Percentiles rank a stretch among this genome's conserved stretches.
Evolutionary conservation across 2,113 vertebrate species (phyloP).

Genomic region (Podarcis cretensis): DNA sequence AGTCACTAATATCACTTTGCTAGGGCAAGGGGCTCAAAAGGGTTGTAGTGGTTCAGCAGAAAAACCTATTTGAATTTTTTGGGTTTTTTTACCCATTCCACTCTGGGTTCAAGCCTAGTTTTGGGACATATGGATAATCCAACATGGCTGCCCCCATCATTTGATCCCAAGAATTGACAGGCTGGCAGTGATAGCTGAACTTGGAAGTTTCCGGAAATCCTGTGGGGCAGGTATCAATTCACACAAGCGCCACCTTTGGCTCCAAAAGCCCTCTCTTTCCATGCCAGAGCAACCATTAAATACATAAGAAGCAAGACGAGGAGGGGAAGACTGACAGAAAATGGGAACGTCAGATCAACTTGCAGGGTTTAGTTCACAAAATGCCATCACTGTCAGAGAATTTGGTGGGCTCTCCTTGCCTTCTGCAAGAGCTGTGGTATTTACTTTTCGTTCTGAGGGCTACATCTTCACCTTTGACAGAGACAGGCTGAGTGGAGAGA

Average conservation of each 20-base stretch:
- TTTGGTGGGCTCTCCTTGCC: constrained; percentile 23
- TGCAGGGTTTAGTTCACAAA: constrained; percentile 42
- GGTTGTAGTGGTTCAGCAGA: too few relatives aligned
- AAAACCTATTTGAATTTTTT: too few relatives aligned
- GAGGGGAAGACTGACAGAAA: constrained; percentile 10
- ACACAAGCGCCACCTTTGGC: constrained; percentile 18
- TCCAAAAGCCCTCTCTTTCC: constrained; percentile 25
- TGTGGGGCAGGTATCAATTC: constrained; percentile 41
- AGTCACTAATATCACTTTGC: not conserved
- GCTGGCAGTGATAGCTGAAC: constrained; percentile 54
- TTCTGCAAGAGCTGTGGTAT: constrained; percentile 41
- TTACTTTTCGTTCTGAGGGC: constrained; percentile 58
- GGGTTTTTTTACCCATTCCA: too few relatives aligned
- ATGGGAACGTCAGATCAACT: constrained; percentile 4
- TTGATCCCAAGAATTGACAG: constrained; percentile 38
- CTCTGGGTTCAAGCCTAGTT: too few relatives aligned
- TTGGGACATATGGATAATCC: not conserved
- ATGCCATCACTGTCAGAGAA: constrained; percentile 29
- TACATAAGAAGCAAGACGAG: not conserved
- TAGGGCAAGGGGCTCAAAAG: too few relatives aligned
- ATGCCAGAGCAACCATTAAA: constrained; percentile 26
- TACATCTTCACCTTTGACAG: constrained; percentile 48
- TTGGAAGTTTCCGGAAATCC: constrained; percentile 46
- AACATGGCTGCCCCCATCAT: not conserved
- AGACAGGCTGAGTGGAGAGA: constrained; percentile 28